These are phyloP conservation scores for Galerucella pusilla DNA, from an alignment of 2,888 invertebrate genomes.

Conservation along the genomic window DNA sequence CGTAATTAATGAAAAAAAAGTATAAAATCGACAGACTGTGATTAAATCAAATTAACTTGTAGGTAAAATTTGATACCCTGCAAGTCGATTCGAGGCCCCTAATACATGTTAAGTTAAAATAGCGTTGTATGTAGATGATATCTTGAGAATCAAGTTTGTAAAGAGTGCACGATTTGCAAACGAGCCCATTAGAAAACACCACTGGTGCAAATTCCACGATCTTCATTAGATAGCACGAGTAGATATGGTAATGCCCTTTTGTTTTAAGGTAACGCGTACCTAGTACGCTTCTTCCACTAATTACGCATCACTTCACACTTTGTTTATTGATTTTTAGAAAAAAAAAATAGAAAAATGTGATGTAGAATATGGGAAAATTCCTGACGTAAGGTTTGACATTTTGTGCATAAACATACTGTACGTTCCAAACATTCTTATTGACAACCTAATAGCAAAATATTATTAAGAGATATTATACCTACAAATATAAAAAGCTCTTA, in stretches of 20 bases:
- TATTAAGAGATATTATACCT: conserved; percentile 11
- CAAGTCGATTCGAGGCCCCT: conserved; percentile 20
- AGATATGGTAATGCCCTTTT: conserved; percentile 52
- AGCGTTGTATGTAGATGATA: conserved; percentile 42
- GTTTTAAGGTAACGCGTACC: conserved; percentile 54
- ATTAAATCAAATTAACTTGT: neutral
- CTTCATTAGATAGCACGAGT: conserved; percentile 54
- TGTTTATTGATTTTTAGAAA: conserved; percentile 5
- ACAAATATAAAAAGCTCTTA: conserved; percentile 53
- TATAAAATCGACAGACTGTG: neutral
- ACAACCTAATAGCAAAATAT: too few species aligned
- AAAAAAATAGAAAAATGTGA: neutral
- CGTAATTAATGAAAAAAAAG: too few species aligned
- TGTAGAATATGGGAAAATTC: too few species aligned
- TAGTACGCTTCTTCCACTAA: conserved; percentile 47
- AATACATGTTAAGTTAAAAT: conserved; percentile 38
- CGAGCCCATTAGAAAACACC: conserved; percentile 52
- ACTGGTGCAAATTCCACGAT: conserved; percentile 57
- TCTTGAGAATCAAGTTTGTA: conserved; percentile 42
- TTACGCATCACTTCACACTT: conserved; percentile 34
- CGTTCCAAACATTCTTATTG: too few species aligned
- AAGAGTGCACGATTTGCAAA: conserved; percentile 50
- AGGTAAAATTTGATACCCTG: neutral
- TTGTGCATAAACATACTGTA: too few species aligned
- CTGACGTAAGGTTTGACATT: too few species aligned